Conservation (phyloP, 2,888 invertebrate species). For the Proisotoma minuta region DNA sequence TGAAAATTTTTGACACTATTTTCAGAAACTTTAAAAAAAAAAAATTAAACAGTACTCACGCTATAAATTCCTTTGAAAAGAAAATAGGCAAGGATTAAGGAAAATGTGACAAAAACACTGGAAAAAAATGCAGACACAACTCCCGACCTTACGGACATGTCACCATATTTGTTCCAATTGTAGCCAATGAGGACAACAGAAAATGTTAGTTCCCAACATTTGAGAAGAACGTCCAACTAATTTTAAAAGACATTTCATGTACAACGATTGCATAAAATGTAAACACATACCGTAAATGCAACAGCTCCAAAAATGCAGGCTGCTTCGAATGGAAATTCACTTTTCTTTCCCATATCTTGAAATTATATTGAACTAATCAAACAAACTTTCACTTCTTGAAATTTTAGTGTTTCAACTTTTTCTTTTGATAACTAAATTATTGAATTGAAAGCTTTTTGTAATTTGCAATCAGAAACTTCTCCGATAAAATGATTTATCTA, state of each 20-base stretch:
- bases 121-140: conserved; percentile 26
- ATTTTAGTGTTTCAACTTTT: too few relatives aligned
- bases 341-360: too few relatives aligned
- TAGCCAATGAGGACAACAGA: conserved; percentile 21
- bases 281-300: too few relatives aligned
- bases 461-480: too few relatives aligned
- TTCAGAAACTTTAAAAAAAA: neutral
- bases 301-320: too few relatives aligned
- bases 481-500: too few relatives aligned
- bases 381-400: too few relatives aligned
- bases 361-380: too few relatives aligned
- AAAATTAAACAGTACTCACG: neutral
- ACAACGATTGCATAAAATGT: too few relatives aligned
- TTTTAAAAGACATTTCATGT: neutral
- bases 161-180: conserved; percentile 27
- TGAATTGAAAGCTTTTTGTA: too few relatives aligned
- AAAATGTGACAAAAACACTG: conserved; percentile 25
- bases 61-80: conserved; percentile 22
- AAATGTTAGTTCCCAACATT: conserved; percentile 23
- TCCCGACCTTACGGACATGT: conserved; percentile 19
- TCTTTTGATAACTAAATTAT: too few relatives aligned
- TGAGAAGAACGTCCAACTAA: conserved; percentile 22
- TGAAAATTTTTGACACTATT: conserved; percentile 5
- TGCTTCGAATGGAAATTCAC: too few relatives aligned
- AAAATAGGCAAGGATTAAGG: conserved; percentile 26